A percentile compares a stretch with the other conserved stretches of the same genome.
phyloP scores from a whole-genome alignment of 2,797 vertebrate genomes.

The Rachycentron canadum region DNA sequence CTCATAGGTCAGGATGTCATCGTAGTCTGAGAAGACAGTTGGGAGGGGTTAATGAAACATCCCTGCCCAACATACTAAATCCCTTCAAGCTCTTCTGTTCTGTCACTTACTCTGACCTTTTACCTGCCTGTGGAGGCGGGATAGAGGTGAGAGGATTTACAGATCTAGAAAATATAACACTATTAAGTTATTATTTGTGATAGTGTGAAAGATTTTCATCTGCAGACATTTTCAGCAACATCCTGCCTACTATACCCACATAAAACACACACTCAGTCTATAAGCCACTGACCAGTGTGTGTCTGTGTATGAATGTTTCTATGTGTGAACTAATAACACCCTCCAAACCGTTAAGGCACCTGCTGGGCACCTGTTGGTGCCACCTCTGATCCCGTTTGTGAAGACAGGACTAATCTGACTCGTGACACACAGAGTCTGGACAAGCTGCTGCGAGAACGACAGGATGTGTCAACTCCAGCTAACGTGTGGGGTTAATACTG shows the following conservation, averaged over 20 bases:
- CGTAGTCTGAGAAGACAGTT: constrained; percentile 85
- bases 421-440: constrained; percentile 67
- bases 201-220: background rate
- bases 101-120: constrained; percentile 25
- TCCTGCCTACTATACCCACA: background rate
- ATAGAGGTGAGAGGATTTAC: background rate
- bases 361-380: constrained; percentile 64
- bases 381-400: constrained; percentile 66
- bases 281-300: background rate
- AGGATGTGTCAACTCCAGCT: constrained; percentile 50
- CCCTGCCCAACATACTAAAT: constrained; percentile 19
- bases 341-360: constrained; percentile 70
- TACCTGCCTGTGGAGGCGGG: constrained; percentile 4
- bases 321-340: constrained; percentile 39
- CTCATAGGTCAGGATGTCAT: constrained; percentile 95
- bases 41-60: constrained; percentile 34
- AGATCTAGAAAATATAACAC: background rate
- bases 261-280: background rate
- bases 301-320: background rate
- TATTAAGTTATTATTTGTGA: background rate
- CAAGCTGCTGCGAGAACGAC: constrained; percentile 56
- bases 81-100: constrained; percentile 27
- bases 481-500: constrained; percentile 40
- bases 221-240: too few relatives aligned
- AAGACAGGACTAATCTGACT: constrained; percentile 75